Base-by-base conservation (phyloP, 2,888 invertebrate genomes). In the Tethea ocularis region DNA sequence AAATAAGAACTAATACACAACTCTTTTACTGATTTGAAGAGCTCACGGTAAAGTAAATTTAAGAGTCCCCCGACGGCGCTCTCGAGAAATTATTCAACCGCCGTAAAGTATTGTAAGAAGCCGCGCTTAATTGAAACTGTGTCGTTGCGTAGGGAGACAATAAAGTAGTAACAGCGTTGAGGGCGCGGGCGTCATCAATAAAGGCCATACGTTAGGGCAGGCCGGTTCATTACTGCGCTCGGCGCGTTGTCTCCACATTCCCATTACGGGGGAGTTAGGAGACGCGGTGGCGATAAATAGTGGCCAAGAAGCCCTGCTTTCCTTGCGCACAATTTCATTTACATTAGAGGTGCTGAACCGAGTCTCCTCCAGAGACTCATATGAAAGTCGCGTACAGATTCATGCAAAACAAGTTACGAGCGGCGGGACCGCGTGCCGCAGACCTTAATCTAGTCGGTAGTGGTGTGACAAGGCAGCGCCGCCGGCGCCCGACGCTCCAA, bases 271-370 rank as follows among this genome's bases (percentile, higher is more conserved):
- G 85, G 86, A 91, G 91, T 90, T 89, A 91, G 82, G 88, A 88
- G 89, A 87, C 88, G 85, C 86, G 84, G 82, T 80, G 80, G 80
- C 90, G 86, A 91, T 92, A 93, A 92, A 92, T 91, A 90, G 83
- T 84, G 84, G 87, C 81, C 85, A 74, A 87, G 87, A 77, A 87
- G 82, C 83, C 82, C 81, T 87, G 91, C 88, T 91, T 90, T 90
- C 88, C 86, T 88, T 88, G 89, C 86, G 85, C 89, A 90, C 88
- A 92, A 91, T 92, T 92, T 91, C 86, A 90, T 91, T 91, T 91
- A 92, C 91, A 91, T 91, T 89, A 89, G 83, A 89, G 88, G 89
- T 90, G 88, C 83, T 87, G 88, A 89, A 80, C 83, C 75, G 73
- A 83, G 81, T 76, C 82, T 83, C 78, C 89, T 90, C 86, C 69